Percentiles rank a stretch among this genome's conserved stretches.
Conservation (phyloP, 2,888 invertebrate species). For the Mesochorus sp. region DNA sequence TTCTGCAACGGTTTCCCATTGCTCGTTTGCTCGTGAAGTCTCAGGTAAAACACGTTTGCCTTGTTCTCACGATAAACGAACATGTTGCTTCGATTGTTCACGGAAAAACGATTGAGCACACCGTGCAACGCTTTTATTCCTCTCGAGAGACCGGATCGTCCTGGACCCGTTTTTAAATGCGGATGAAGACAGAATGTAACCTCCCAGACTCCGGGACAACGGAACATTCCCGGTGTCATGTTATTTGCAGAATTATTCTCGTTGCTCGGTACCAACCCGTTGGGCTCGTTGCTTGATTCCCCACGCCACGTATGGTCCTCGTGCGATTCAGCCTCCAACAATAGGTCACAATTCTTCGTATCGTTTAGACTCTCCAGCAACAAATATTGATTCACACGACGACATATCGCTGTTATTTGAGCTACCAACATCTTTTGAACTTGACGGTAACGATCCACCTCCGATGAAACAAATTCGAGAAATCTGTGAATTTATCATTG, state of each 20-base stretch:
- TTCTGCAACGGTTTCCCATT: constrained; percentile 77
- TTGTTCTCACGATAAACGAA: constrained; percentile 88
- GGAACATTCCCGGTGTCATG: constrained; percentile 87
- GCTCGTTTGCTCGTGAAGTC: constrained; percentile 79
- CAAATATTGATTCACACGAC: constrained; percentile 87
- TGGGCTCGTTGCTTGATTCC: constrained; percentile 68
- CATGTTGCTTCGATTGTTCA: constrained; percentile 89
- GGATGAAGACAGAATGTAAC: constrained; percentile 88
- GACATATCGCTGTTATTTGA: constrained; percentile 85
- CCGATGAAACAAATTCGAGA: constrained; percentile 83
- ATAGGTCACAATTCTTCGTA: constrained; percentile 86
- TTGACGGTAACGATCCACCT: constrained; percentile 83
- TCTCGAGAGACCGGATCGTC: constrained; percentile 85
- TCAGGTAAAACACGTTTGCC: constrained; percentile 86
- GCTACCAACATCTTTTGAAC: constrained; percentile 83
- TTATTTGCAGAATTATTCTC: constrained; percentile 77
- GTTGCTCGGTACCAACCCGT: constrained; percentile 62
- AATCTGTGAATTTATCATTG: constrained; percentile 80
- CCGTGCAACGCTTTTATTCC: constrained; percentile 87
- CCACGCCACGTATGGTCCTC: constrained; percentile 81
- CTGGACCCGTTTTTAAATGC: constrained; percentile 86
- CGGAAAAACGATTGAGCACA: constrained; percentile 87
- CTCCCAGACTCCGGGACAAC: constrained; percentile 89
- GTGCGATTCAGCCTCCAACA: constrained; percentile 86
- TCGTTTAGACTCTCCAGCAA: constrained; percentile 87